A percentile compares a stretch with the other conserved stretches of the same genome.
phyloP scores from a whole-genome alignment of 2,113 vertebrate genomes.

The Brachyhypopomus occidentalis region DNA sequence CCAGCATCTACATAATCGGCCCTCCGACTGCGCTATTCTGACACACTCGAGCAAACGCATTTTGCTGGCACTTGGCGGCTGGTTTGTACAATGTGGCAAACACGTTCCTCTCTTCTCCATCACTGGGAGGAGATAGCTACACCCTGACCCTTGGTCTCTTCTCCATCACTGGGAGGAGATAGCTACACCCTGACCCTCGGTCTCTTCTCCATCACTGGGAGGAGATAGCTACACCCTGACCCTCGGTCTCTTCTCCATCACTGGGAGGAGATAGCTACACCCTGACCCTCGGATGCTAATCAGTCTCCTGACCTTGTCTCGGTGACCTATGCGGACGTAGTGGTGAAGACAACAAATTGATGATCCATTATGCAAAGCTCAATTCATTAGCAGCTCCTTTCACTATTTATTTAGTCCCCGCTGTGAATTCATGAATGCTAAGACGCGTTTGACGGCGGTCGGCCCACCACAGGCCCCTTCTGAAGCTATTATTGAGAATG shows the following conservation, averaged over 20 bases:
- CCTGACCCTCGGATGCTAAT: conserved; percentile 1
- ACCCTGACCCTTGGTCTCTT: neutral
- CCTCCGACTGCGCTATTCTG: conserved; percentile 15
- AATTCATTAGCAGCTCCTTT: conserved; percentile 54
- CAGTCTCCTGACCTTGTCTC: conserved; percentile 52
- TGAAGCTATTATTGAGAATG: conserved; percentile 29
- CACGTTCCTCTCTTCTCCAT: neutral
- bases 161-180: too few relatives aligned
- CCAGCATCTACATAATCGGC: conserved; percentile 34
- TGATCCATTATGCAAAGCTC: conserved; percentile 42
- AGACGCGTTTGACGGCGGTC: conserved; percentile 40
- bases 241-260: conserved; percentile 21
- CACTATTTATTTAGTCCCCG: conserved; percentile 31
- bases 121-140: conserved; percentile 8
- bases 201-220: conserved; percentile 13
- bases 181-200: neutral
- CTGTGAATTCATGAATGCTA: conserved; percentile 55
- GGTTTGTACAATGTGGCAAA: conserved; percentile 24
- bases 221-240: too few relatives aligned
- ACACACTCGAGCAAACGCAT: conserved; percentile 29
- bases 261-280: neutral
- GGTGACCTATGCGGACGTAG: conserved; percentile 29
- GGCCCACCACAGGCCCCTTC: neutral
- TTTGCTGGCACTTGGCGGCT: conserved; percentile 41
- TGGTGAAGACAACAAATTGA: conserved; percentile 48